Evolutionary conservation across 2,797 vertebrate genomes (phyloP).

Genomic region (Thamnophis elegans): DNA sequence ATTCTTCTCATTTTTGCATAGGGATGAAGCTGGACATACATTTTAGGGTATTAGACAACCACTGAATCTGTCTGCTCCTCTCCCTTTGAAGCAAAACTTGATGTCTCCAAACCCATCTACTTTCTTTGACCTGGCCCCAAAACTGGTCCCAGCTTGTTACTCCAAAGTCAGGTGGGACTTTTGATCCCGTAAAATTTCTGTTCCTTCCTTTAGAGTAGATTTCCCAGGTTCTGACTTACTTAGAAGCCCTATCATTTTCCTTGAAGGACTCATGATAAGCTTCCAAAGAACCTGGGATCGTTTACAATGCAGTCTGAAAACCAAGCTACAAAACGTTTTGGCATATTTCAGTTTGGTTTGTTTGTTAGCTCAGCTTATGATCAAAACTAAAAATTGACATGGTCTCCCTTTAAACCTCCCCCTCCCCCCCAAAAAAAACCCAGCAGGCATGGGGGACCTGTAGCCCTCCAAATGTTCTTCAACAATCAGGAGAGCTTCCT

Average conservation of each 20-base stretch:
- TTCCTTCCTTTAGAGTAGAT: background rate
- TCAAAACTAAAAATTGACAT: background rate
- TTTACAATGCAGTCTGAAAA: background rate
- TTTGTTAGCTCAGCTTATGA: background rate
- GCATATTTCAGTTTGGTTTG: background rate
- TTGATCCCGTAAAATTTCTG: background rate
- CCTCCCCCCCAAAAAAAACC: fast-evolving
- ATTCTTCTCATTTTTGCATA: background rate
- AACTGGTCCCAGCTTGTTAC: background rate
- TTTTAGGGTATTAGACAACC: background rate
- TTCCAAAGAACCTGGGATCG: background rate
- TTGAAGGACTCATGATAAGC: background rate
- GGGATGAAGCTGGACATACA: background rate
- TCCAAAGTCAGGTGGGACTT: background rate
- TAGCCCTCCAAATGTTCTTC: background rate
- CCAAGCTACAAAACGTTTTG: background rate
- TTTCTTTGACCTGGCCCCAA: background rate
- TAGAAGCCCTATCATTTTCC: background rate
- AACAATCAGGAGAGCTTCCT: background rate
- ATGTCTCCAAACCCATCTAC: background rate
- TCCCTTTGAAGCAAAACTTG: background rate
- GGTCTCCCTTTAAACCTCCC: background rate
- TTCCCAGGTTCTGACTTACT: background rate
- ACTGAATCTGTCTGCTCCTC: background rate
- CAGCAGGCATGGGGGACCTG: background rate